These are phyloP conservation scores for Lacanobia oleracea DNA, from an alignment of 2,888 invertebrate species.

Conservation along the genomic window DNA sequence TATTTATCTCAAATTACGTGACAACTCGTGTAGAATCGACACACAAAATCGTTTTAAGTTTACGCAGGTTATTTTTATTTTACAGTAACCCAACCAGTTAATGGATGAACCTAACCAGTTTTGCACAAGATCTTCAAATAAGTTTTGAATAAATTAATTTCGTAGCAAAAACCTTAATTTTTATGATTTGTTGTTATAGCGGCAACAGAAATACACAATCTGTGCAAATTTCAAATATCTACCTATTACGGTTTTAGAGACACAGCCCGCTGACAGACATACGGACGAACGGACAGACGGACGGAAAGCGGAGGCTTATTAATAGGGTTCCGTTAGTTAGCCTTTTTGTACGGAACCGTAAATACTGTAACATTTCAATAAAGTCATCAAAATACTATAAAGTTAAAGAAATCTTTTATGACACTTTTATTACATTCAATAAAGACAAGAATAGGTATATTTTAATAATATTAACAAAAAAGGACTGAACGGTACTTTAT, in stretches of 20 bases:
- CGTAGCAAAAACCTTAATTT: neutral
- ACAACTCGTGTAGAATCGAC: neutral
- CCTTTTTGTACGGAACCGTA: too few relatives aligned
- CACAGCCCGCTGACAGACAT: too few relatives aligned
- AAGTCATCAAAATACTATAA: conserved; percentile 26
- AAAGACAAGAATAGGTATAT: conserved; percentile 31
- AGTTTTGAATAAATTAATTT: neutral
- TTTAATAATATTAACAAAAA: conserved; percentile 26
- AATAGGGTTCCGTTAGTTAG: too few relatives aligned
- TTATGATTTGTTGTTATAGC: too few relatives aligned
- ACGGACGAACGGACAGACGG: too few relatives aligned
- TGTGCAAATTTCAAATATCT: too few relatives aligned
- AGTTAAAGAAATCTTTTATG: conserved; percentile 31
- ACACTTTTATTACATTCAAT: conserved; percentile 35
- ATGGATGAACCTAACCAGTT: conserved; percentile 1
- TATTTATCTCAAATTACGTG: too few relatives aligned
- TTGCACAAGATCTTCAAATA: neutral
- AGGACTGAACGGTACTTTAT: conserved; percentile 13
- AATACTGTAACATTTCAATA: conserved; percentile 20
- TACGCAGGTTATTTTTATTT: neutral
- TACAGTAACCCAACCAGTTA: neutral
- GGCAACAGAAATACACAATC: too few relatives aligned
- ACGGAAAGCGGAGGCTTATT: too few relatives aligned
- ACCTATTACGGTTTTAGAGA: too few relatives aligned
- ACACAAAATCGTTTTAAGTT: neutral